Evolutionary conservation across 2,113 vertebrate species (phyloP).

Genomic region (Zosterops borbonicus): DNA sequence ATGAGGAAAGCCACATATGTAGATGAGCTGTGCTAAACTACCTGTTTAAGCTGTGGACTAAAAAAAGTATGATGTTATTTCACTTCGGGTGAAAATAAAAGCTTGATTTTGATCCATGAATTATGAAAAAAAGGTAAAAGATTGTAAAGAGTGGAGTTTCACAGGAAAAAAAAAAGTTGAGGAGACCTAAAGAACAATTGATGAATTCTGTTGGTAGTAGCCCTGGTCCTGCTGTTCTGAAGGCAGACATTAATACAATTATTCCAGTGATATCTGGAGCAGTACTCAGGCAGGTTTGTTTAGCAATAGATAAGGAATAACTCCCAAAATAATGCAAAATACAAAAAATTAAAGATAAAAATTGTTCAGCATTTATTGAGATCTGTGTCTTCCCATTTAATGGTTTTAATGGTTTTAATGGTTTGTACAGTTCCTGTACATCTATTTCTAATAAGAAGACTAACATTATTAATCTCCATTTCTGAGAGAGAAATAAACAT

Average conservation of each 20-base stretch:
- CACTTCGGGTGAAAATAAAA: background rate
- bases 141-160: background rate
- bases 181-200: background rate
- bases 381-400: background rate
- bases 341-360: background rate
- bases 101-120: background rate
- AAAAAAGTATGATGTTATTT: background rate
- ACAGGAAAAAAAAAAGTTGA: background rate
- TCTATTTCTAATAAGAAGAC: background rate
- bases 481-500: background rate
- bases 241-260: background rate
- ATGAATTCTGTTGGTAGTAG: background rate
- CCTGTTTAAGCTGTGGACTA: background rate
- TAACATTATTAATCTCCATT: background rate
- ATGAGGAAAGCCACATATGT: background rate
- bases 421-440: fast-evolving
- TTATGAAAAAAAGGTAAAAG: background rate
- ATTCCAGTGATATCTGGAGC: background rate
- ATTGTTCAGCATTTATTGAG: background rate
- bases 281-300: background rate
- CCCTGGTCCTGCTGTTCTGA: background rate
- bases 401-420: background rate
- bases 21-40: background rate
- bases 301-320: background rate
- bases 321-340: background rate